Evolutionary conservation across 2,797 vertebrate species (phyloP).

Genomic region (Chelon auratus): DNA sequence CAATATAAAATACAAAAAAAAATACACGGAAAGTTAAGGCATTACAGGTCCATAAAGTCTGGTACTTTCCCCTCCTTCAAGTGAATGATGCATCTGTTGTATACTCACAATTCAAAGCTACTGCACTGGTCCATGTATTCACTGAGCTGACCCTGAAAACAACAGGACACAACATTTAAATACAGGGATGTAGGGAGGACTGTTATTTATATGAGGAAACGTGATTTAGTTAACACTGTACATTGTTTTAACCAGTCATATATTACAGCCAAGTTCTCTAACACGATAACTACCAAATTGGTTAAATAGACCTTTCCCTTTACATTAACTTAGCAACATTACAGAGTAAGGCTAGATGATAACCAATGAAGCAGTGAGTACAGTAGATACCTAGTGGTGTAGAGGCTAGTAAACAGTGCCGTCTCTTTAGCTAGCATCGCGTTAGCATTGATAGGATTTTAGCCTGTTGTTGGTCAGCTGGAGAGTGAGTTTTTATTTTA

Average conservation of each 20-base stretch:
- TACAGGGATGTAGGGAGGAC: background rate
- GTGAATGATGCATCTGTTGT: conserved; percentile 1
- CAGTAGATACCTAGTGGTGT: background rate
- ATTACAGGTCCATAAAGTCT: background rate
- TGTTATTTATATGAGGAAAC: background rate
- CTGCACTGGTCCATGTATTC: conserved; percentile 96
- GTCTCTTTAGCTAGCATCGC: background rate
- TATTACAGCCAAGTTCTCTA: background rate
- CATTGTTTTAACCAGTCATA: background rate
- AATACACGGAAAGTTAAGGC: background rate
- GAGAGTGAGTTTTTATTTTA: rapidly evolving
- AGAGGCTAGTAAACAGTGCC: background rate
- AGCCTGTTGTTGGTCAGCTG: background rate
- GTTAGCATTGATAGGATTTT: background rate
- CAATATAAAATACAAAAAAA: background rate
- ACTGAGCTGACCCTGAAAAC: conserved; percentile 87
- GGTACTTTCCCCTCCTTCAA: background rate
- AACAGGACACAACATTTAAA: conserved; percentile 26
- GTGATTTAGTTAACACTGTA: background rate
- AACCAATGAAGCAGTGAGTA: background rate
- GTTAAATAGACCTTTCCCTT: background rate
- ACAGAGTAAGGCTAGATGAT: too few relatives aligned
- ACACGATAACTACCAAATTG: background rate
- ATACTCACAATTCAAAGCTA: conserved; percentile 95
- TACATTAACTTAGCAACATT: background rate